Evolutionary conservation across 37 sponge, comb jelly and placozoan genomes (phyloP).

Genomic region (Geodia barretti): DNA sequence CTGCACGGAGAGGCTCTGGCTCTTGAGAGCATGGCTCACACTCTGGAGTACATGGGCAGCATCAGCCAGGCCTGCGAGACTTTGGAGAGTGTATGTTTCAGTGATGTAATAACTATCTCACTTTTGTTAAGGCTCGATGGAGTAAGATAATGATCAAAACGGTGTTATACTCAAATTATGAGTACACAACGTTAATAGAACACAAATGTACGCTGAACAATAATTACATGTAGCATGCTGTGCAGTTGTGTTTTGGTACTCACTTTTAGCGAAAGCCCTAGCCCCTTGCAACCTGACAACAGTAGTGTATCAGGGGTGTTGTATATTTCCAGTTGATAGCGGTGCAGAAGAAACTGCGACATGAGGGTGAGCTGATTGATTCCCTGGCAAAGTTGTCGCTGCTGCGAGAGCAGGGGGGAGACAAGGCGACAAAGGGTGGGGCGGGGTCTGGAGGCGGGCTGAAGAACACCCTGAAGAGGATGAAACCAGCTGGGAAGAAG

Average conservation of each 20-base stretch:
- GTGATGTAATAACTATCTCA: no score
- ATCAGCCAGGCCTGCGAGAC: constrained; percentile 54
- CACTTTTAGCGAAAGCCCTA: background rate
- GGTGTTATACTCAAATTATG: no score
- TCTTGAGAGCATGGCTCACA: constrained; percentile 65
- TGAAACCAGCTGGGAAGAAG: constrained; percentile 47
- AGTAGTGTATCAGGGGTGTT: no score
- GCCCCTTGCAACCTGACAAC: no score
- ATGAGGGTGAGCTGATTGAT: constrained; percentile 40
- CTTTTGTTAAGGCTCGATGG: no score
- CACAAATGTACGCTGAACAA: background rate
- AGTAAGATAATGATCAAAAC: no score
- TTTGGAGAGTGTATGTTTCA: constrained; percentile 59
- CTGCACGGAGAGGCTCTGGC: constrained; percentile 68
- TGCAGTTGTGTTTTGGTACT: background rate
- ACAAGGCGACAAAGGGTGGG: background rate
- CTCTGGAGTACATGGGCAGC: constrained; percentile 57
- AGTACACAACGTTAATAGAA: no score
- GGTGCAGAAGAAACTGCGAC: constrained; percentile 48
- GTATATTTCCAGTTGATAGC: constrained; percentile 41
- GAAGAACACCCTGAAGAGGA: constrained; percentile 51
- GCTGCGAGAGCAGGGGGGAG: constrained; percentile 31
- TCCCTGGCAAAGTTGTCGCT: constrained; percentile 32
- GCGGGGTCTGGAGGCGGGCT: constrained; percentile 19
- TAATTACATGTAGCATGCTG: background rate